A percentile compares a stretch with the other conserved stretches of the same genome.
These are phyloP conservation scores for Amaurobius ferox DNA, from an alignment of 2,888 invertebrate species.

Conservation along the genomic window DNA sequence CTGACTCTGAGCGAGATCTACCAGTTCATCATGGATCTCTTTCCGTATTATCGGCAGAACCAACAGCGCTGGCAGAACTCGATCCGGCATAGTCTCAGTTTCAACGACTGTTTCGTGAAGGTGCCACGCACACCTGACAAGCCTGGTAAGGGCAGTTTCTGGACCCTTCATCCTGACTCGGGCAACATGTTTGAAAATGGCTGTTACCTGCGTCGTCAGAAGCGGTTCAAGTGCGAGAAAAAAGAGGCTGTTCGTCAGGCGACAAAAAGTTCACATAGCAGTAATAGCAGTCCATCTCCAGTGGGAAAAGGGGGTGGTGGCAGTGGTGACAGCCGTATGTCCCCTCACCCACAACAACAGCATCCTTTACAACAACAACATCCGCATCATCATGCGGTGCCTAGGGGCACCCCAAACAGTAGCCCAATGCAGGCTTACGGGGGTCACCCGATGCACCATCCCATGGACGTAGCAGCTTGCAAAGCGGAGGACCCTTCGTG, in stretches of 20 bases:
- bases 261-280: slow-evolving; percentile 47
- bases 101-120: slow-evolving; percentile 99
- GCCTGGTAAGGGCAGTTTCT: slow-evolving; percentile 98
- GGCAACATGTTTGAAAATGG: slow-evolving; percentile 99
- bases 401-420: slow-evolving; percentile 58
- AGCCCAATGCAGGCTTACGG: slow-evolving; percentile 44
- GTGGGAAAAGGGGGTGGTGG: slow-evolving; percentile 63
- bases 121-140: slow-evolving; percentile 95
- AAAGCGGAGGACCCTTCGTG: slow-evolving; percentile 65
- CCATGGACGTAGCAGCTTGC: slow-evolving; percentile 45
- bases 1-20: slow-evolving; percentile 98
- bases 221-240: slow-evolving; percentile 98
- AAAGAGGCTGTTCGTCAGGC: slow-evolving; percentile 79
- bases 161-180: slow-evolving; percentile 98
- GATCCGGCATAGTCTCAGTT: slow-evolving; percentile 96
- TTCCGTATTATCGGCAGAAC: slow-evolving; percentile 98
- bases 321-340: slow-evolving; percentile 57
- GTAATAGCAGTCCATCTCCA: slow-evolving; percentile 77
- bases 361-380: slow-evolving; percentile 28
- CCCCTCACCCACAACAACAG: slow-evolving; percentile 68
- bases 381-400: slow-evolving; percentile 35
- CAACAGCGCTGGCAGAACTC: slow-evolving; percentile 99
- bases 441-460: slow-evolving; percentile 37
- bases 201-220: slow-evolving; percentile 96
- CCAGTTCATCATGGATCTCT: slow-evolving; percentile 99